phyloP scores from a whole-genome alignment of 2,888 invertebrate species.

The Ferdinandea cuprea region DNA sequence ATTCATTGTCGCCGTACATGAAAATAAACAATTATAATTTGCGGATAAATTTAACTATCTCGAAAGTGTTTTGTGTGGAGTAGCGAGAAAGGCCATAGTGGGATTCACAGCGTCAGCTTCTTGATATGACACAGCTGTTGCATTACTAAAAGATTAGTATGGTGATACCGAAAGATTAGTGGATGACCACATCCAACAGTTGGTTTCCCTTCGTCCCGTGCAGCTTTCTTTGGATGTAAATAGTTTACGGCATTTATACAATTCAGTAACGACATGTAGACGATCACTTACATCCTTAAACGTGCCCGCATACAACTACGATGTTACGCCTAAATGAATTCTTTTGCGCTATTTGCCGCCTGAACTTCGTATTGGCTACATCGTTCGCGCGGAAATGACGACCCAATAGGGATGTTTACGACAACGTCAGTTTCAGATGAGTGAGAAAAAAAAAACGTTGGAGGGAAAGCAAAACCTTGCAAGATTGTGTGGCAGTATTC shows the following conservation, averaged over 20 bases:
- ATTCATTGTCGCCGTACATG: neutral
- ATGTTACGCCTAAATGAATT: constrained; percentile 21
- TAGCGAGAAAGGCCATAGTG: neutral
- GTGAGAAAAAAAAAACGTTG: too few relatives aligned
- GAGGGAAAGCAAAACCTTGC: too few relatives aligned
- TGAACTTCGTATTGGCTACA: too few relatives aligned
- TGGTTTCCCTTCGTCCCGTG: constrained; percentile 8
- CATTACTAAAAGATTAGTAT: constrained; percentile 1
- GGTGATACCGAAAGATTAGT: constrained; percentile 10
- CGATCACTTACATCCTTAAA: constrained; percentile 18
- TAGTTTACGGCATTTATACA: constrained; percentile 12
- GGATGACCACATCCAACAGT: constrained; percentile 9
- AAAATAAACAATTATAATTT: neutral
- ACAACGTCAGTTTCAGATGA: too few relatives aligned
- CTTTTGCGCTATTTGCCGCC: constrained; percentile 14
- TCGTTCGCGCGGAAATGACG: too few relatives aligned
- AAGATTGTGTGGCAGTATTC: too few relatives aligned
- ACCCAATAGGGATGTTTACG: too few relatives aligned
- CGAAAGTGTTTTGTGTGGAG: neutral
- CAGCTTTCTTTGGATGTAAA: neutral
- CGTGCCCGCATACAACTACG: constrained; percentile 1
- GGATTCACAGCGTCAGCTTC: neutral
- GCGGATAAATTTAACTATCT: constrained; percentile 10
- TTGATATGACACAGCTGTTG: constrained; percentile 6
- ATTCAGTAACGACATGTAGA: neutral